Base-by-base conservation (phyloP, 2,113 vertebrate genomes). In the Dasypus novemcinctus region DNA sequence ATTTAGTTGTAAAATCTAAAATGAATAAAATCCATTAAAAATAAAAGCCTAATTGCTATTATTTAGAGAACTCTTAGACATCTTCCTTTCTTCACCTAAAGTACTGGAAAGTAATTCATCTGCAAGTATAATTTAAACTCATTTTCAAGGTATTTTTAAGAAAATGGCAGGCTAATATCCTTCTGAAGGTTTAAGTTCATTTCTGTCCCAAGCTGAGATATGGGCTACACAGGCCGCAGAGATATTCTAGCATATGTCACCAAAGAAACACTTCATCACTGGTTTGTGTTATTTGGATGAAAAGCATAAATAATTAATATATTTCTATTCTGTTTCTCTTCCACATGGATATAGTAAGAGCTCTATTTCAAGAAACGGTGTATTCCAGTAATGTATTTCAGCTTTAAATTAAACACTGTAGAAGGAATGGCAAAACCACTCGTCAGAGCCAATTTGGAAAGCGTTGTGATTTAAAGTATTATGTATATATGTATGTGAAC, bases 1-100 rank as follows among this genome's bases (percentile, higher is more conserved):
- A 87, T 97, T 97, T 97, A 97, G 90, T 88, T 97, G 97, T 96
- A 92, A 71, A 95, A 92, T 91, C 88, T 90, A 95, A 96, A 96
- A 90, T 94, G 74, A 78, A 92, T 92, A 95, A 95, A 96, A 93
- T 95, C 82, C 93, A 96, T 96, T 95, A 96, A 96, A 96, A 83
- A 95, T 96, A 90, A 91, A 92, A 94, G 17, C 38, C 71, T 69
- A 90, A 94, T 96, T 95, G 74, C 91, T 86, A 29, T 93, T 61
- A 97, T 92, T 97, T 95, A 86, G 66, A 96, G 38, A 95, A 61
- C 41, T 49, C 36, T 83, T 94, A 95, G 95, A 94, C 86, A 66
- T 95, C 83, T 96, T 93, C 29, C 21, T 93, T 87, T 92, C 43
- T 84, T 95, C 27, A 75, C 20, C 6, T 21, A 17, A 93, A 93